Percentiles rank a stretch among this genome's conserved stretches.
These are phyloP conservation scores for Macrosoma leucophasiata DNA, from an alignment of 2,888 invertebrate species.

Conservation along the genomic window DNA sequence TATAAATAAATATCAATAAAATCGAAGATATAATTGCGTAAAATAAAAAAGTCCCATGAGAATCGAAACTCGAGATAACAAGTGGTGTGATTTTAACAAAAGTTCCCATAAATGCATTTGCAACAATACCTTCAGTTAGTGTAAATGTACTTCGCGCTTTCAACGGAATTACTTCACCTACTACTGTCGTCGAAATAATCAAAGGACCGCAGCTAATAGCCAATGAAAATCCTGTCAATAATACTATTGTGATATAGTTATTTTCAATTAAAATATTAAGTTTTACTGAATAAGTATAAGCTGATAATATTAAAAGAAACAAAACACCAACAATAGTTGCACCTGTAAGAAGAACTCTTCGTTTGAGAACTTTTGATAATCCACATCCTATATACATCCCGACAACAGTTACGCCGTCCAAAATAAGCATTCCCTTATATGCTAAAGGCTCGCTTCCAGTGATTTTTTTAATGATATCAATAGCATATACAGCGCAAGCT, in stretches of 20 bases:
- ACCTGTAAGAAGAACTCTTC: slow-evolving; percentile 31
- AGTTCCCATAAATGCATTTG: slow-evolving; percentile 6
- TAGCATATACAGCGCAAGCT: slow-evolving; percentile 21
- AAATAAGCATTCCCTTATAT: slow-evolving; percentile 24
- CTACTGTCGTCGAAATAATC: slow-evolving; percentile 32
- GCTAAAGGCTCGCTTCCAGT: slow-evolving; percentile 20
- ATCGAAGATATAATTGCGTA: slow-evolving; percentile 19
- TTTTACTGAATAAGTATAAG: slow-evolving; percentile 26
- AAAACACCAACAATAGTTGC: slow-evolving; percentile 22
- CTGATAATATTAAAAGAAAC: slow-evolving; percentile 23
- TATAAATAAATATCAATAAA: slow-evolving; percentile 18
- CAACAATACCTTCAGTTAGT: neutral
- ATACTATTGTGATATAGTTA: slow-evolving; percentile 32
- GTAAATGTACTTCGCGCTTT: slow-evolving; percentile 13
- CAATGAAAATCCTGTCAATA: slow-evolving; percentile 38
- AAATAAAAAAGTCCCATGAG: slow-evolving; percentile 27
- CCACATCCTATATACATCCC: slow-evolving; percentile 45
- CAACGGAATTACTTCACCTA: slow-evolving; percentile 19
- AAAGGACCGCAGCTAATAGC: slow-evolving; percentile 38
- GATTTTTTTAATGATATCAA: slow-evolving; percentile 26
- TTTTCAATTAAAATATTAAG: slow-evolving; percentile 23
- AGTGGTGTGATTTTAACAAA: slow-evolving; percentile 19
- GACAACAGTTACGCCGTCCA: slow-evolving; percentile 27
- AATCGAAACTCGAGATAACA: slow-evolving; percentile 20
- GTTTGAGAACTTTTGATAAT: slow-evolving; percentile 27